phyloP scores from a whole-genome alignment of 37 sponge, comb jelly and placozoan species.

The Dysidea cf. avara region DNA sequence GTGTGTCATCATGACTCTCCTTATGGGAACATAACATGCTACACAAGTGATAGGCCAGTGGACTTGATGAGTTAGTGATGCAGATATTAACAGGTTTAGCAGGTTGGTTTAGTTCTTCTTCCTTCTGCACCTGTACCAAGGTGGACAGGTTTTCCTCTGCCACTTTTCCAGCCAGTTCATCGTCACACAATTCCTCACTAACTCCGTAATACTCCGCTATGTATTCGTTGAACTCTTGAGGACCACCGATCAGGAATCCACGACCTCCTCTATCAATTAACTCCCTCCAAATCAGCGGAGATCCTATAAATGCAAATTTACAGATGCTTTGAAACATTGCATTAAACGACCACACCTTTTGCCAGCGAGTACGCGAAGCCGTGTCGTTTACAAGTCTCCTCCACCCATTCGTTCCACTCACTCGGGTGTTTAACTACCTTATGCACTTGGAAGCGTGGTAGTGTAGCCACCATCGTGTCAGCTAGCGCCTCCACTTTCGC shows the following conservation, averaged over 20 bases:
- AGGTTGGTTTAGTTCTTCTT: not conserved
- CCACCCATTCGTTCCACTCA: not conserved
- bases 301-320: conserved; percentile 34
- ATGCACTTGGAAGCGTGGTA: conserved; percentile 85
- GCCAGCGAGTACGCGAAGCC: conserved; percentile 48
- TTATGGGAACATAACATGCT: not conserved
- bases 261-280: conserved; percentile 95
- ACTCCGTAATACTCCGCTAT: conserved; percentile 73
- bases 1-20: conserved; percentile 12
- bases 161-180: conserved; percentile 19
- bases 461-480: conserved; percentile 60
- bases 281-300: conserved; percentile 96
- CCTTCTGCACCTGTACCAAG: not conserved
- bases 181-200: conserved; percentile 1
- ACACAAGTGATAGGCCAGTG: conserved; percentile 57
- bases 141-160: conserved; percentile 40
- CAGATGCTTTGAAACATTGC: conserved; percentile 56
- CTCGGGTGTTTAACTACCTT: conserved; percentile 43
- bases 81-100: conserved; percentile 32
- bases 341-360: conserved; percentile 68
- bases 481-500: conserved; percentile 90
- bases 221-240: conserved; percentile 75
- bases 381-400: conserved; percentile 29
- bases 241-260: conserved; percentile 82
- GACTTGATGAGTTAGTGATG: conserved; percentile 52